A percentile compares a stretch with the other conserved stretches of the same genome.
Conservation (phyloP, 2,113 vertebrate species). For the Ophthalmolycus amberensis region DNA sequence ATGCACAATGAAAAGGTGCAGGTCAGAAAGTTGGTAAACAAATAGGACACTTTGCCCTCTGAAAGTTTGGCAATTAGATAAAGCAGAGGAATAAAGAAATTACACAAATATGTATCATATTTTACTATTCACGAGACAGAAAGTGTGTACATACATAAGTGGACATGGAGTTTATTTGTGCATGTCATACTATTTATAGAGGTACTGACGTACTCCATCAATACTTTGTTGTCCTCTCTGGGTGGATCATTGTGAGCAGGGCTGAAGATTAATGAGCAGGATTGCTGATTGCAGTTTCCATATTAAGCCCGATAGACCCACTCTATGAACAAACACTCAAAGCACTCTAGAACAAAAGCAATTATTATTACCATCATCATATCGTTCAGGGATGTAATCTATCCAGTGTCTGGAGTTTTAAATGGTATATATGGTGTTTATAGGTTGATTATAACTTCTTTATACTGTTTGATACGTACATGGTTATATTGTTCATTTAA, state of each 20-base stretch:
- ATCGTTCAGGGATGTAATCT: background rate
- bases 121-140: background rate
- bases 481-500: background rate
- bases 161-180: background rate
- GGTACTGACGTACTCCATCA: too few relatives aligned
- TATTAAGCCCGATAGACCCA: background rate
- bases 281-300: background rate
- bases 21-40: slow-evolving; percentile 42
- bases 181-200: background rate
- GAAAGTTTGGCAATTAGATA: slow-evolving; percentile 7
- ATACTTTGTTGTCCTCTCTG: background rate
- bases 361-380: background rate
- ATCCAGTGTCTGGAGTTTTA: too few relatives aligned
- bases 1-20: slow-evolving; percentile 36
- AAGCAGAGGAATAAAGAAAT: background rate
- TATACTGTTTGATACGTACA: background rate
- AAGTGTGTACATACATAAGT: background rate
- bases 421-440: background rate
- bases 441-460: background rate
- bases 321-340: background rate
- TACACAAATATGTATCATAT: background rate
- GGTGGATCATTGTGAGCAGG: background rate
- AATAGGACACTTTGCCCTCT: slow-evolving; percentile 54
- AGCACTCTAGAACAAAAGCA: background rate
- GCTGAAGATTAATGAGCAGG: background rate